These are phyloP conservation scores for Catocala sponsa DNA, from an alignment of 2,888 invertebrate genomes.

Conservation along the genomic window DNA sequence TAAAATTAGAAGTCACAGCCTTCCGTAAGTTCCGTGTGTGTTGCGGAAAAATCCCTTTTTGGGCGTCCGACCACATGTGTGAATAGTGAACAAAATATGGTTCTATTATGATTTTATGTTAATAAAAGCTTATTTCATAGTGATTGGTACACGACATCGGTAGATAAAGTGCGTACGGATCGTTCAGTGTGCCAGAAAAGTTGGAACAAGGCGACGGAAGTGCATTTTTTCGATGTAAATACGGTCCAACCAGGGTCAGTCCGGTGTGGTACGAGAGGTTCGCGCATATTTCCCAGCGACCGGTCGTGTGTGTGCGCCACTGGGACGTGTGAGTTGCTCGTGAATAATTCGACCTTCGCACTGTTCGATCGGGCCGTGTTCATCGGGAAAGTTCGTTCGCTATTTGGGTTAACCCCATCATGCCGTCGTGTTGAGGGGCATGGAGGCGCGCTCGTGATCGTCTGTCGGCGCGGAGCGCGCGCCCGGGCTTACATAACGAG, in stretches of 20 bases:
- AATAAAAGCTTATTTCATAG: slow-evolving; percentile 69
- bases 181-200: slow-evolving; percentile 75
- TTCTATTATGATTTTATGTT: slow-evolving; percentile 80
- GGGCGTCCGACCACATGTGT: slow-evolving; percentile 91
- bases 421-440: slow-evolving; percentile 84
- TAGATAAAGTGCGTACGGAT: slow-evolving; percentile 73
- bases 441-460: slow-evolving; percentile 88
- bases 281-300: slow-evolving; percentile 73
- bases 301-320: slow-evolving; percentile 61
- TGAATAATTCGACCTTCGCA: slow-evolving; percentile 72
- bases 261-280: slow-evolving; percentile 81
- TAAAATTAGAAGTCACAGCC: slow-evolving; percentile 87
- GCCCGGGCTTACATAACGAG: slow-evolving; percentile 86
- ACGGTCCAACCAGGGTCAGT: slow-evolving; percentile 84
- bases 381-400: slow-evolving; percentile 73
- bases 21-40: slow-evolving; percentile 87
- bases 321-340: slow-evolving; percentile 65
- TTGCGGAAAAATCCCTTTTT: slow-evolving; percentile 90
- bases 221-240: slow-evolving; percentile 87
- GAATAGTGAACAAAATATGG: slow-evolving; percentile 86
- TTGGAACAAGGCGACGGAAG: slow-evolving; percentile 81
- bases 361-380: slow-evolving; percentile 69
- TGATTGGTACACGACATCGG: slow-evolving; percentile 69
- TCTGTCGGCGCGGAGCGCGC: slow-evolving; percentile 88
- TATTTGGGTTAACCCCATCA: slow-evolving; percentile 80